A percentile compares a stretch with the other conserved stretches of the same genome.
These are phyloP conservation scores for Tricholauxania praeusta DNA, from an alignment of 2,888 invertebrate genomes.

Conservation along the genomic window DNA sequence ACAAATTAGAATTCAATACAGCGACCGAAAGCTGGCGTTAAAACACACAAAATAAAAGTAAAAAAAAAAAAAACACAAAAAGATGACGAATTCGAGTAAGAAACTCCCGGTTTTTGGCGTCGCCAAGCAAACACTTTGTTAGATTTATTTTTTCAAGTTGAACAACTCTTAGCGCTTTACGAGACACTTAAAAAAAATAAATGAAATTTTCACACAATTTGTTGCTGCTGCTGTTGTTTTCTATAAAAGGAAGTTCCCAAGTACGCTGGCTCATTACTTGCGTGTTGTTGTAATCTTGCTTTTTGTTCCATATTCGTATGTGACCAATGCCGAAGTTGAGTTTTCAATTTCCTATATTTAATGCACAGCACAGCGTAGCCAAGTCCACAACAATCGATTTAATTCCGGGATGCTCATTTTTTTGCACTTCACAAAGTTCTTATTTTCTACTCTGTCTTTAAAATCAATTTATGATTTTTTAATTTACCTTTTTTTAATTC, in stretches of 20 bases:
- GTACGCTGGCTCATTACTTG: conserved; percentile 43
- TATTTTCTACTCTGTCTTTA: neutral
- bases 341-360: conserved; percentile 23
- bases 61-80: conserved; percentile 8
- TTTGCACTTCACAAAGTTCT: neutral
- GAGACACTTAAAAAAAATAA: conserved; percentile 7
- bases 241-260: conserved; percentile 33
- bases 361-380: neutral
- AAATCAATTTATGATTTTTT: neutral
- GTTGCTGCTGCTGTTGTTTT: conserved; percentile 19
- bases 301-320: conserved; percentile 16
- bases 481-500: conserved; percentile 29
- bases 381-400: conserved; percentile 23
- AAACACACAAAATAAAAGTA: neutral
- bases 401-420: conserved; percentile 22
- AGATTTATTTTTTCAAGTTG: conserved; percentile 6
- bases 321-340: conserved; percentile 28
- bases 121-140: conserved; percentile 9
- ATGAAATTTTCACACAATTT: conserved; percentile 21
- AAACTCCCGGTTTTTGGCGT: conserved; percentile 11
- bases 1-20: conserved; percentile 25
- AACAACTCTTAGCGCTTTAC: neutral
- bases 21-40: neutral
- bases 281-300: conserved; percentile 34
- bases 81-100: conserved; percentile 27